These are phyloP conservation scores for Patella caerulea DNA, from an alignment of 2,888 invertebrate genomes.

Conservation along the genomic window DNA sequence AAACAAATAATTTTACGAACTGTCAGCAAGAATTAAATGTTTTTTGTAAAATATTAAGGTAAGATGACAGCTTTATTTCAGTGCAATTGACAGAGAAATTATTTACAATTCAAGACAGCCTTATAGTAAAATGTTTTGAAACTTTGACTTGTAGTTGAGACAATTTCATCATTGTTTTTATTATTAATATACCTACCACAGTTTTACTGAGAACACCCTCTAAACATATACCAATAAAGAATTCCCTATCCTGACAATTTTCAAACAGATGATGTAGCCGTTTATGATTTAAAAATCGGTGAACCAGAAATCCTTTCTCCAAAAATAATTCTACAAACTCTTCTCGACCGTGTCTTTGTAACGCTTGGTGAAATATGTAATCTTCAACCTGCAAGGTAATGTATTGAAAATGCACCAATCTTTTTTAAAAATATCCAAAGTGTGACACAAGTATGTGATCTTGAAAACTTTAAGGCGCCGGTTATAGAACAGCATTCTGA, in stretches of 20 bases:
- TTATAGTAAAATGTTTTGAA: background rate
- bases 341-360: slow-evolving; percentile 67
- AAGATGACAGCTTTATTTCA: too few species aligned
- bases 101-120: background rate
- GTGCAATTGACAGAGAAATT: too few species aligned
- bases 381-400: slow-evolving; percentile 52
- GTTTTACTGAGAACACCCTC: slow-evolving; percentile 64
- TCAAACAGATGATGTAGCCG: slow-evolving; percentile 60
- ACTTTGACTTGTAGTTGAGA: background rate
- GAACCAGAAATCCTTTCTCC: slow-evolving; percentile 68
- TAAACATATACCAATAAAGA: slow-evolving; percentile 66
- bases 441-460: too few species aligned
- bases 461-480: too few species aligned
- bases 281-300: slow-evolving; percentile 65
- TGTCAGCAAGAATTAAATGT: too few species aligned
- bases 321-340: slow-evolving; percentile 71
- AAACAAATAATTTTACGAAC: too few species aligned
- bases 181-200: slow-evolving; percentile 35
- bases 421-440: too few species aligned
- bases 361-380: slow-evolving; percentile 67
- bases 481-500: too few species aligned
- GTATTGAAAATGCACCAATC: too few species aligned
- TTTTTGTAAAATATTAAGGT: too few species aligned
- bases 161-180: background rate
- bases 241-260: slow-evolving; percentile 64